Percentiles rank a stretch among this genome's conserved stretches.
Conservation (phyloP, 2,113 vertebrate species). For the rabbit (Oryctolagus cuniculus) region DNA sequence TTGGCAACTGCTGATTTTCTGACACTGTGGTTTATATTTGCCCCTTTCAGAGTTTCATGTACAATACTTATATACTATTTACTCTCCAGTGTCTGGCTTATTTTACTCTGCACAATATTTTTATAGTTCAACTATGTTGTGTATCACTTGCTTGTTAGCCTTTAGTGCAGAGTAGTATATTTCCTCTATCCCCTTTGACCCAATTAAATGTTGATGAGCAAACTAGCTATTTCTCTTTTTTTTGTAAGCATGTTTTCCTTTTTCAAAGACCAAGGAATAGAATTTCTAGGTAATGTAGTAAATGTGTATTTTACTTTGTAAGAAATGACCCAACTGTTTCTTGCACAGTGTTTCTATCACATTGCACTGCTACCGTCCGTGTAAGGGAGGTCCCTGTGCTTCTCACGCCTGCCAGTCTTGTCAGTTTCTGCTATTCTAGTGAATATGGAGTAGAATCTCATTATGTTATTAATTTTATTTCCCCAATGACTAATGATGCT, state of each 20-base stretch:
- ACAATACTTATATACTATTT: too few relatives aligned
- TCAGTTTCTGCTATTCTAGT: background rate
- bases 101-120: background rate
- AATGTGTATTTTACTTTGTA: background rate
- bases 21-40: background rate
- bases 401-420: background rate
- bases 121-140: background rate
- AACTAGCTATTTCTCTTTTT: background rate
- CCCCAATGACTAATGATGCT: background rate
- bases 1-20: background rate
- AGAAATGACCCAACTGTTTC: background rate
- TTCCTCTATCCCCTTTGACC: background rate
- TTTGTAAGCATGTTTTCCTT: background rate
- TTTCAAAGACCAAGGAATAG: background rate
- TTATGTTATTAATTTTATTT: constrained; percentile 31
- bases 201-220: background rate
- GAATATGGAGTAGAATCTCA: background rate
- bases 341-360: background rate
- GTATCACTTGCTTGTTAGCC: background rate
- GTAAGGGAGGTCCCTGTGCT: background rate
- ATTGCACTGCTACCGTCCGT: background rate
- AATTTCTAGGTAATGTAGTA: background rate
- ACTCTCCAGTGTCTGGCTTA: background rate
- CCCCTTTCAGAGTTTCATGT: background rate
- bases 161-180: background rate